Percentiles rank a stretch among this genome's conserved stretches.
These are phyloP conservation scores for Drosophila tani DNA, from an alignment of 1,140 invertebrate species.

Conservation along the genomic window DNA sequence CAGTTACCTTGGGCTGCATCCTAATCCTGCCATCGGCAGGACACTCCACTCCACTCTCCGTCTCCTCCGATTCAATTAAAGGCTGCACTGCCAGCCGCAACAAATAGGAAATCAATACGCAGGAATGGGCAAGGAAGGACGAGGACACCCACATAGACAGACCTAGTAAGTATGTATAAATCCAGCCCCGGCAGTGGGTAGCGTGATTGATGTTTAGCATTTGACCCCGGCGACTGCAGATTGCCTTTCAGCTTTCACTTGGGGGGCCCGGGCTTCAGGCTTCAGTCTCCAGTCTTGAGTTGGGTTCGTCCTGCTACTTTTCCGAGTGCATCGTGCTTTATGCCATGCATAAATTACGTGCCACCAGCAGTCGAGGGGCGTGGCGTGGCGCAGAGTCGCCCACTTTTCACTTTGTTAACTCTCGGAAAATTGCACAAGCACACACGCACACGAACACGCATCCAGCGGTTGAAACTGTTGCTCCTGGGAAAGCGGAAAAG, in stretches of 20 bases:
- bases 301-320: slow-evolving; percentile 13
- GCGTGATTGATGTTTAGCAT: slow-evolving; percentile 61
- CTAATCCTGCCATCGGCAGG: slow-evolving; percentile 17
- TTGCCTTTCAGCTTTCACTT: slow-evolving; percentile 24
- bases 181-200: background rate
- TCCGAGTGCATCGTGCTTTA: slow-evolving; percentile 51
- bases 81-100: slow-evolving; percentile 23
- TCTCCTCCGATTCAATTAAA: slow-evolving; percentile 35
- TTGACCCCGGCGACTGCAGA: slow-evolving; percentile 39
- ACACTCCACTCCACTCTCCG: background rate
- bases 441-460: slow-evolving; percentile 4
- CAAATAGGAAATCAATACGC: slow-evolving; percentile 38
- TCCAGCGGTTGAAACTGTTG: slow-evolving; percentile 13
- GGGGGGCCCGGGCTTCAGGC: background rate
- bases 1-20: slow-evolving; percentile 10
- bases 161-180: background rate
- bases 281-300: background rate
- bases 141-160: background rate
- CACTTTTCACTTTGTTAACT: slow-evolving; percentile 43
- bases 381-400: background rate
- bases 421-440: slow-evolving; percentile 23
- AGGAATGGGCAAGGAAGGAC: background rate
- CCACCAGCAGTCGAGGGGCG: slow-evolving; percentile 9
- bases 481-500: background rate
- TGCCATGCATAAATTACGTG: slow-evolving; percentile 62